Conservation (phyloP, 2,797 vertebrate species). For the Miichthys miiuy region DNA sequence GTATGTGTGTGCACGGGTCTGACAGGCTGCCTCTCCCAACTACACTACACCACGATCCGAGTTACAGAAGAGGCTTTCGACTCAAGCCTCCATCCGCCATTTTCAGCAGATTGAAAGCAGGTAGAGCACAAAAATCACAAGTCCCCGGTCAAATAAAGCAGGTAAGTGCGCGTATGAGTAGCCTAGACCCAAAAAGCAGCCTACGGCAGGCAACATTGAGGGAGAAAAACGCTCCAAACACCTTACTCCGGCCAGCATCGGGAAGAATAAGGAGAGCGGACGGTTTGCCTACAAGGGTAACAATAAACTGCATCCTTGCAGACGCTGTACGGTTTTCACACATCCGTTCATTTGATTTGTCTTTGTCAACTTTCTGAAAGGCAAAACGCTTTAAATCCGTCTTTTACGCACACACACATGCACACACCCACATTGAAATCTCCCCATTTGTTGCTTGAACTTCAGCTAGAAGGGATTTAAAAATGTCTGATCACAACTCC, state of each 20-base stretch:
- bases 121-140: slow-evolving; percentile 75
- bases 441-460: slow-evolving; percentile 64
- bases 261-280: slow-evolving; percentile 50
- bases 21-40: slow-evolving; percentile 76
- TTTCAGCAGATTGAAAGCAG: slow-evolving; percentile 84
- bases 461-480: slow-evolving; percentile 51
- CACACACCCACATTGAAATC: slow-evolving; percentile 21
- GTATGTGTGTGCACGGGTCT: slow-evolving; percentile 38
- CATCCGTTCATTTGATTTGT: not conserved
- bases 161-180: slow-evolving; percentile 76
- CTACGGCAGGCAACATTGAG: slow-evolving; percentile 38
- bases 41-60: slow-evolving; percentile 63
- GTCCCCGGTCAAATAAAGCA: slow-evolving; percentile 73
- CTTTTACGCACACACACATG: slow-evolving; percentile 7
- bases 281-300: slow-evolving; percentile 62
- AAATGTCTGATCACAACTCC: slow-evolving; percentile 58
- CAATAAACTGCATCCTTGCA: slow-evolving; percentile 70
- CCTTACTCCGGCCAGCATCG: slow-evolving; percentile 67
- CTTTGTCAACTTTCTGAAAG: slow-evolving; percentile 53
- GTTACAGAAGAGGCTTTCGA: slow-evolving; percentile 72
- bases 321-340: slow-evolving; percentile 7
- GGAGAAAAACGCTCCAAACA: slow-evolving; percentile 43
- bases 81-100: slow-evolving; percentile 85
- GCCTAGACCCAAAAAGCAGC: slow-evolving; percentile 42
- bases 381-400: slow-evolving; percentile 20